phyloP scores from a whole-genome alignment of 2,113 vertebrate genomes.

The Odobenus rosmarus region DNA sequence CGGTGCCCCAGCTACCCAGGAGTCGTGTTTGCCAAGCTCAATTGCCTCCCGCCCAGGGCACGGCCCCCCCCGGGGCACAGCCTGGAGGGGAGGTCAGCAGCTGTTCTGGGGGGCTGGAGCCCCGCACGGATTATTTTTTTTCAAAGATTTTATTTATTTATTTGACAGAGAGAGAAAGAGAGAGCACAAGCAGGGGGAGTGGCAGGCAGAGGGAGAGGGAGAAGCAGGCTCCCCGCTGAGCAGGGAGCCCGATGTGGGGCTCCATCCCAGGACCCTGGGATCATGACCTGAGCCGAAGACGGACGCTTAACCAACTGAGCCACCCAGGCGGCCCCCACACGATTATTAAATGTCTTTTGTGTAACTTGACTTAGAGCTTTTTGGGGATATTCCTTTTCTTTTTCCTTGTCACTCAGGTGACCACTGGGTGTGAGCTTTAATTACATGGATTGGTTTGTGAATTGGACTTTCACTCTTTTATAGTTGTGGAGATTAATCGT shows the following conservation, averaged over 20 bases:
- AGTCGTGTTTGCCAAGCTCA: not conserved
- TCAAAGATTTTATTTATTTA: too few species aligned
- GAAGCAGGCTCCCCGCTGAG: too few species aligned
- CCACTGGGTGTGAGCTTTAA: not conserved
- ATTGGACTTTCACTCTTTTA: not conserved
- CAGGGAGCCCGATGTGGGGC: too few species aligned
- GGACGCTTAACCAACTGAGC: too few species aligned
- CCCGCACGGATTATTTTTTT: not conserved
- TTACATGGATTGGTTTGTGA: not conserved
- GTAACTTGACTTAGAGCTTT: not conserved
- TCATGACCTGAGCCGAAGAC: too few species aligned
- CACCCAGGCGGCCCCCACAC: not conserved
- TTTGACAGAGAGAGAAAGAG: too few species aligned
- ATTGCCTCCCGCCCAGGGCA: too few species aligned
- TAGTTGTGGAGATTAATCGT: fast-evolving
- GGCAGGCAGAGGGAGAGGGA: too few species aligned
- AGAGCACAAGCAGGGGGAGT: too few species aligned
- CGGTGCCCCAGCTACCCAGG: not conserved
- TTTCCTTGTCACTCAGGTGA: not conserved
- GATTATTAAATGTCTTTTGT: too few species aligned
- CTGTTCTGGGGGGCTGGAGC: not conserved
- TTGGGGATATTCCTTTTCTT: not conserved
- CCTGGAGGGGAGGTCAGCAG: not conserved
- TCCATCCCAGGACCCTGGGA: too few species aligned
- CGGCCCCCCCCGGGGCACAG: fast-evolving